Base-by-base conservation (phyloP, 2,797 vertebrate genomes). In the Amphiprion clarkii region DNA sequence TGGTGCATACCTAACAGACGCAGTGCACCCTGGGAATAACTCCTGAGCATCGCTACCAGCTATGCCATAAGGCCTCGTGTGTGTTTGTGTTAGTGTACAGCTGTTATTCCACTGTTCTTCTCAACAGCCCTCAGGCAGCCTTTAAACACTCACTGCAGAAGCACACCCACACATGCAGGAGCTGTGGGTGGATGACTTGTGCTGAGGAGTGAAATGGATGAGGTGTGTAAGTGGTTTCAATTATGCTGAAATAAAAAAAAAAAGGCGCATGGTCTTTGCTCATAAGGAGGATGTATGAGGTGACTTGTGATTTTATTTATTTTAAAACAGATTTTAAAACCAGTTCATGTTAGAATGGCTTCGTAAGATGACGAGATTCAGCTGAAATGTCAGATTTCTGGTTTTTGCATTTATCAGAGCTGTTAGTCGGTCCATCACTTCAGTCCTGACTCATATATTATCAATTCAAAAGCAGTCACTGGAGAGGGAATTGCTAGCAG, bases 1-100 rank as follows among this genome's bases (percentile, higher is more conserved):
- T 93, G 92, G 88, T 84, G 93, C 92, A 86, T 94, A 84, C 76
- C 79, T 79, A 89, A 86, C 81, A 81, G 83, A 89, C 42, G 68
- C 82, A 63, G 31, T 78, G 85, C 89, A 84, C 76, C 67, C 87
- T 80, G 84, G 81, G 85, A 90, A 63, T 78, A 76, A 77, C 81
- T 86, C 74, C 73, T 69, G 61, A 87, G 76, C 27, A 46, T 67
- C 16, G 39, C 61, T 70, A 84, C 76, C 77, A 82, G 79, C 79
- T 48, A 56, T 4, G 72, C 85, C 72, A 81, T 78, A 63, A 87
- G 85, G 73, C n/a, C 51, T 16, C 65, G 40, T 73, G 60, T 78
- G 67, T 78, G 67, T 74, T 54, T 11, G 29, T 69, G 71, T 84
- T 52, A 12, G 56, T 78, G 65, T 84, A 74, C 83, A 89, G 78